These are phyloP conservation scores for Cassiopea andromeda DNA, from an alignment of 30 jellyfish, hydroid and myxozoan genomes.

Conservation along the genomic window DNA sequence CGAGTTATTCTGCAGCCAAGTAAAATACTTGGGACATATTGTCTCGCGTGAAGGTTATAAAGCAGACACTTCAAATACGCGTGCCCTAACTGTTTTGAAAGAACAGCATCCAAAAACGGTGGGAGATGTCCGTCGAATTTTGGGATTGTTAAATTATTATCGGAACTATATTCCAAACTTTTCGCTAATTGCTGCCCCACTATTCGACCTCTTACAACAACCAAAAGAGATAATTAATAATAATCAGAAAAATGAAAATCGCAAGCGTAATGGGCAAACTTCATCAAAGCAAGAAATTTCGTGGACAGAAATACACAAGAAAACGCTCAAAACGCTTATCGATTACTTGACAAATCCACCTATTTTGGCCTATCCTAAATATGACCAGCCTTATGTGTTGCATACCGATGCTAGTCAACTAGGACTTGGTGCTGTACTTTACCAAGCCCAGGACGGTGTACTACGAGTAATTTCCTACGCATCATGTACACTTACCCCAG, in stretches of 20 bases:
- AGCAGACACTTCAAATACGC: not conserved
- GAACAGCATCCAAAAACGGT: constrained; percentile 39
- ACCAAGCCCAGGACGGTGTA: constrained; percentile 2
- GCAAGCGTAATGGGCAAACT: not conserved
- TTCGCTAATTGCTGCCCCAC: constrained; percentile 46
- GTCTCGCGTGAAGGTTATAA: constrained; percentile 10
- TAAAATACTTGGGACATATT: constrained; percentile 17
- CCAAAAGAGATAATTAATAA: not conserved
- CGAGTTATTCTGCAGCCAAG: constrained; percentile 3
- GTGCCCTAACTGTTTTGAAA: not conserved
- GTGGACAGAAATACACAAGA: not conserved
- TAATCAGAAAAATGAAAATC: not conserved
- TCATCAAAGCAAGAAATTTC: not conserved
- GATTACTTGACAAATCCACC: constrained; percentile 24
- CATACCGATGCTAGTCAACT: constrained; percentile 45
- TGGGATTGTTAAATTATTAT: constrained; percentile 37
- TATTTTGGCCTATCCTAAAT: constrained; percentile 25
- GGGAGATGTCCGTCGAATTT: constrained; percentile 35
- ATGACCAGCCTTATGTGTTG: constrained; percentile 20
- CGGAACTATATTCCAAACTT: constrained; percentile 40
- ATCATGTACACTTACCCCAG: constrained; percentile 16
- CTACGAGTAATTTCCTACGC: constrained; percentile 38
- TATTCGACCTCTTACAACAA: constrained; percentile 16
- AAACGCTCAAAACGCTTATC: not conserved
- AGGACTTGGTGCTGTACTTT: constrained; percentile 57